Base-by-base conservation (phyloP, 2,888 invertebrate genomes). In the Drosophila putrida region DNA sequence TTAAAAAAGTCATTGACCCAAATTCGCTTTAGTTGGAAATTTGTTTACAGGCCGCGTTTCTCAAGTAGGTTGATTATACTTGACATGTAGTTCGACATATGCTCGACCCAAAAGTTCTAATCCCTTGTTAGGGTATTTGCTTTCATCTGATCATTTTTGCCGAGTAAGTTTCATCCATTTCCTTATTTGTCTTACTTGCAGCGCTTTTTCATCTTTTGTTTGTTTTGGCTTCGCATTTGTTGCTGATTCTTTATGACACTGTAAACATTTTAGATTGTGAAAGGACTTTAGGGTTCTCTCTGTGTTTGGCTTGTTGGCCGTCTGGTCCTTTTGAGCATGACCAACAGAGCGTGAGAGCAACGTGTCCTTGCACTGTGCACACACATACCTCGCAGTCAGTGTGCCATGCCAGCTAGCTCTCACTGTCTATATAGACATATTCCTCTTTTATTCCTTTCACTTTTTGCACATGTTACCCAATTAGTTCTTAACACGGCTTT, bases 201-300 rank as follows among this genome's bases (percentile, higher is more conserved):
- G 20, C 39, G 38, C 47, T 25, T 50, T 61, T 44, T 46, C 28
- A 6, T 20, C 27, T 46, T 70, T 65, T 67, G 72, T 75, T 61
- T 78, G 54, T 46, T 67, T 71, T 80, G 80, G 69, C 70, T 68
- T 65, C 70, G 41, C 80, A 82, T 72, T 85, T 80, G 78, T 68
- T 82, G 74, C 78, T 83, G 71, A 72, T 86, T 72, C 80, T 84
- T 86, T 83, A 88, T 83, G 87, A 88, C 81, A 83, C 87, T 73
- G 87, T 81, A 78, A 88, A 80, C 82, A 86, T 83, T 88, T 76
- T 69, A 78, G 71, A 67, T 75, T 80, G 68, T 70, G 71, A 66
- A 64, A 49, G 62, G 58, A 46, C 46, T 50, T 63, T 50, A 47
- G 46, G 49, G 53, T 36, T 43, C 25, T 55, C 28, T 50, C 25